Base-by-base conservation (phyloP, 92 coral and sea anemone genomes). In the Plumapathes pennacea region DNA sequence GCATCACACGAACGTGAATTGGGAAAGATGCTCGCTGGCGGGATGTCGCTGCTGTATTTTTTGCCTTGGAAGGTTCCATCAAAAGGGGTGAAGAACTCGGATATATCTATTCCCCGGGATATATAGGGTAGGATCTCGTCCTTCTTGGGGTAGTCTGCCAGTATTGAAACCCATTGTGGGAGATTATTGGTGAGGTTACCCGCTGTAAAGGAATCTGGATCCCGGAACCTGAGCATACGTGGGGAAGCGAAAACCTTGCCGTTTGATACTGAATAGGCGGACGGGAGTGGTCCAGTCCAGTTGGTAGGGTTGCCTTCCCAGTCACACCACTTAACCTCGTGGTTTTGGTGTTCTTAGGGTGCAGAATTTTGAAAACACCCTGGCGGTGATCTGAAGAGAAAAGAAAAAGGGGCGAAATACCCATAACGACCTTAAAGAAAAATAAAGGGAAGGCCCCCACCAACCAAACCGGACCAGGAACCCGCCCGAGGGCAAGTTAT, bases 41-140 rank as follows among this genome's bases (percentile, higher is more conserved):
- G 64, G 3, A 18, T 24, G 2, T 23, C 29, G 0, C 40, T 41
- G 38, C 48, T 46, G 41, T 77, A 69, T 34, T 18, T 10, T 3
- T 24, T 26, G 23, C 64, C 59, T 25, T 51, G 57, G 38, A 69
- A 55, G 34, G 42, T 8, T 4, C 77, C 85, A 25, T 7, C 33
- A 36, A 69, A 69, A 7, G 66, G 85, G 11, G 25, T 40, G 57
- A 59, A 60, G 71, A 77, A 77, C 4, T 61, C 43, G 11, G 18
- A 25, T 32, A 69, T 52, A 33, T 69, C 54, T 3, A 77, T 72
- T 15, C 62, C 76, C 17, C 37, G 0, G 15, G 25, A 27, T 15
- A 77, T 44, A 43, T 59, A 78, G 18, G 66, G 45, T n/a, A 78
- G 34, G 8, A 78, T 69, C 43, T 70, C 74, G 18, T 50, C 72